Evolutionary conservation across 2,888 invertebrate species (phyloP).

Genomic region (Reticulitermes lucifugus): DNA sequence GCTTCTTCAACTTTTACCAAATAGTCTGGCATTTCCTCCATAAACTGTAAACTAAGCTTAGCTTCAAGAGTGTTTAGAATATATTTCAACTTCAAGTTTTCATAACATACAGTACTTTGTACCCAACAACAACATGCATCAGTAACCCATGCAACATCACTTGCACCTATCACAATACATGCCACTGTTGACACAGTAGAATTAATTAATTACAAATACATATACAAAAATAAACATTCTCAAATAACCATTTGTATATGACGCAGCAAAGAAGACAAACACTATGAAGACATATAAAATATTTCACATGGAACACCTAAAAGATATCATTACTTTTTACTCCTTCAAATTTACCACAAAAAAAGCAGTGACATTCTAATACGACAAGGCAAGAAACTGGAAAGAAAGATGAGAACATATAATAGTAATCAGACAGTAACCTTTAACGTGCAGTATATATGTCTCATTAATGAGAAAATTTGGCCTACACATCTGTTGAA

Average conservation of each 20-base stretch:
- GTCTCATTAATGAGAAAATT: no score
- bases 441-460: no score
- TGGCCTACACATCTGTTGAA: no score
- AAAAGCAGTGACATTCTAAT: background rate
- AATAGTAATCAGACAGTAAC: no score
- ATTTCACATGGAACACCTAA: constrained; percentile 2
- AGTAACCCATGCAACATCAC: background rate
- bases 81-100: no score
- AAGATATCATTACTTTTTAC: background rate
- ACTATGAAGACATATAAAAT: background rate
- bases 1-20: no score
- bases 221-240: background rate
- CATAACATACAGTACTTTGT: background rate
- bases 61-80: no score
- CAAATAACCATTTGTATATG: background rate
- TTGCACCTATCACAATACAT: background rate
- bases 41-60: no score
- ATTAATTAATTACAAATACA: background rate
- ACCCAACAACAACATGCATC: background rate
- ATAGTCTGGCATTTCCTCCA: no score
- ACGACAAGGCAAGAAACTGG: background rate
- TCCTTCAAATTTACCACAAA: background rate
- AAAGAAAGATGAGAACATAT: background rate
- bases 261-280: background rate
- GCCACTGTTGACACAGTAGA: background rate